phyloP scores from a whole-genome alignment of 2,797 vertebrate genomes.

The Acipenser ruthenus region DNA sequence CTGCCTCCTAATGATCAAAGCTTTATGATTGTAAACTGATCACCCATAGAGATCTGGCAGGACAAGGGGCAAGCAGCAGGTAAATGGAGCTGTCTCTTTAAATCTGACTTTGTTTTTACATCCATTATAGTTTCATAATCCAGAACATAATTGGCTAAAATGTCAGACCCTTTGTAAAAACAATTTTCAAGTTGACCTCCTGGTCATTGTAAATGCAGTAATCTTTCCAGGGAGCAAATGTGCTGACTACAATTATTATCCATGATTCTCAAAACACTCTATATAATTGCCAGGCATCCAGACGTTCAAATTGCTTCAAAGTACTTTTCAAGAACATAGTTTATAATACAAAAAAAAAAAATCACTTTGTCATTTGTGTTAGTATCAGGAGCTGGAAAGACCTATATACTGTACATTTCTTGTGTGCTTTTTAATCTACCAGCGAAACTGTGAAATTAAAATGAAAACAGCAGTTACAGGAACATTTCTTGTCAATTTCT shows the following conservation, averaged over 20 bases:
- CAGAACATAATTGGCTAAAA: constrained; percentile 12
- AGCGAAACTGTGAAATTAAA: too few species aligned
- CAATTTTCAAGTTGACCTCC: constrained; percentile 19
- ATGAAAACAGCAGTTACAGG: too few species aligned
- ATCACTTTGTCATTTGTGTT: too few species aligned
- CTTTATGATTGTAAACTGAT: too few species aligned
- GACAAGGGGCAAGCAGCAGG: too few species aligned
- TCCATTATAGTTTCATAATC: constrained; percentile 5
- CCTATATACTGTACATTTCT: too few species aligned
- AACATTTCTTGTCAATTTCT: too few species aligned
- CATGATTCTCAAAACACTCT: constrained; percentile 17
- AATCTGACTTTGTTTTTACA: constrained; percentile 5
- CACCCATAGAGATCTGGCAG: not conserved
- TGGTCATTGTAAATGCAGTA: constrained; percentile 5
- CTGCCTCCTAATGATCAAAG: too few species aligned
- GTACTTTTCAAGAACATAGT: not conserved
- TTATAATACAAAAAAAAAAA: not conserved
- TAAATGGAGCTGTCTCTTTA: not conserved
- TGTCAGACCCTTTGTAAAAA: constrained; percentile 7
- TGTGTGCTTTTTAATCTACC: too few species aligned
- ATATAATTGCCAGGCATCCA: constrained; percentile 4
- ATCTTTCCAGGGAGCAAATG: constrained; percentile 12
- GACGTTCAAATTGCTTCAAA: not conserved
- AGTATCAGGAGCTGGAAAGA: too few species aligned
- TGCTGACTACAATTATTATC: constrained; percentile 14